Evolutionary conservation across 2,113 vertebrate genomes (phyloP).

Genomic region (Brienomyrus brachyistius): DNA sequence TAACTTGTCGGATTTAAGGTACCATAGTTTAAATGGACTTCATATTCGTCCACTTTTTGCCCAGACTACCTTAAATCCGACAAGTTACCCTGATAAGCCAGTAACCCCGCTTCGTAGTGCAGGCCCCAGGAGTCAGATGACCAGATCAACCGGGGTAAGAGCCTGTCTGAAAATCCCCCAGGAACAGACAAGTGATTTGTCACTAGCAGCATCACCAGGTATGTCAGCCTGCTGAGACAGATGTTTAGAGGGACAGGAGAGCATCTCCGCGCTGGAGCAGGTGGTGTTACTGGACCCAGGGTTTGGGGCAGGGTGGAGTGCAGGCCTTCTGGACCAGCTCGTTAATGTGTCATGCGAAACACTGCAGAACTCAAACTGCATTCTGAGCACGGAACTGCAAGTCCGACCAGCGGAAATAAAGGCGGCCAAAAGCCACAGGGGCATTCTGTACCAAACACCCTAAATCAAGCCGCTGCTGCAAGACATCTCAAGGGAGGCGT

Average conservation of each 20-base stretch:
- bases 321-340: background rate
- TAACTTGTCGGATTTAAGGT: too few relatives aligned
- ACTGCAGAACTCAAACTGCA: background rate
- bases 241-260: background rate
- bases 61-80: too few relatives aligned
- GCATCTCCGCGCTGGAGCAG: background rate
- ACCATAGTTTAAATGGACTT: too few relatives aligned
- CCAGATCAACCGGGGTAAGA: conserved; percentile 4
- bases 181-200: background rate
- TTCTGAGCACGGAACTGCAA: background rate
- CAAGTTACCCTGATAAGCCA: too few relatives aligned
- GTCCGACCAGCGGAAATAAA: background rate
- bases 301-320: background rate
- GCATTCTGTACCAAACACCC: background rate
- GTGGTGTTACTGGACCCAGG: background rate
- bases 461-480: background rate
- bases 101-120: too few relatives aligned
- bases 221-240: background rate
- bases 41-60: too few relatives aligned
- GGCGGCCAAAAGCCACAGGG: background rate
- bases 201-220: background rate
- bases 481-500: too few relatives aligned
- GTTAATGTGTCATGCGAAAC: background rate
- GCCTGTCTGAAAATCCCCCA: conserved; percentile 12
- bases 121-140: background rate